These are phyloP conservation scores for Neomorphus geoffroyi DNA, from an alignment of 2,797 vertebrate genomes.

Conservation along the genomic window DNA sequence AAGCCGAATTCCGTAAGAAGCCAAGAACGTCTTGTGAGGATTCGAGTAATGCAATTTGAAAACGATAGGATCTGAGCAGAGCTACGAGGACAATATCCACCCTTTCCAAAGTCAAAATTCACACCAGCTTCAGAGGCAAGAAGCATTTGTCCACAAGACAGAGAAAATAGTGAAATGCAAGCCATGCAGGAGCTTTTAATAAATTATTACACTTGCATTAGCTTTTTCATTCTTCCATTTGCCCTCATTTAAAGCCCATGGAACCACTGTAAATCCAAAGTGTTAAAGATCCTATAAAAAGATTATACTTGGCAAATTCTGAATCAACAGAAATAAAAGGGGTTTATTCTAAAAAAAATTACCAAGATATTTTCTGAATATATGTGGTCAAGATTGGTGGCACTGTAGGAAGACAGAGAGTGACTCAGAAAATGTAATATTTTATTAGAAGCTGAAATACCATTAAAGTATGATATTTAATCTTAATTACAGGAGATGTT, in stretches of 20 bases:
- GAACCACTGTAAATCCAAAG: neutral
- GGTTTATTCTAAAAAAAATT: neutral
- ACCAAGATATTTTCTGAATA: neutral
- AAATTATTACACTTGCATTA: neutral
- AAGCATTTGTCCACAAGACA: neutral
- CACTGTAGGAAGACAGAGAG: neutral
- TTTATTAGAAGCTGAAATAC: neutral
- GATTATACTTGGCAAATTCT: neutral
- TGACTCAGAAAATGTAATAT: neutral
- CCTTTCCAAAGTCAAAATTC: neutral
- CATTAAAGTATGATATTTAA: neutral
- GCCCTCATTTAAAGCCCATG: neutral
- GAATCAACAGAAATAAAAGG: neutral
- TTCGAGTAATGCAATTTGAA: neutral
- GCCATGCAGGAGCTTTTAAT: neutral
- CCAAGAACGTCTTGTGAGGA: neutral
- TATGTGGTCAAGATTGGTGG: neutral
- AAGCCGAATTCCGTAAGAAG: neutral
- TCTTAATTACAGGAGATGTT: neutral
- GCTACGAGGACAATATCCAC: neutral
- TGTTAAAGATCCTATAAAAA: neutral
- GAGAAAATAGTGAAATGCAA: neutral
- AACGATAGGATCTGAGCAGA: neutral
- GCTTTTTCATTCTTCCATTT: neutral
- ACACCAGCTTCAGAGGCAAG: neutral